A percentile compares a stretch with the other conserved stretches of the same genome.
These are phyloP conservation scores for Mastomys coucha DNA, from an alignment of 2,113 vertebrate species.

Conservation along the genomic window DNA sequence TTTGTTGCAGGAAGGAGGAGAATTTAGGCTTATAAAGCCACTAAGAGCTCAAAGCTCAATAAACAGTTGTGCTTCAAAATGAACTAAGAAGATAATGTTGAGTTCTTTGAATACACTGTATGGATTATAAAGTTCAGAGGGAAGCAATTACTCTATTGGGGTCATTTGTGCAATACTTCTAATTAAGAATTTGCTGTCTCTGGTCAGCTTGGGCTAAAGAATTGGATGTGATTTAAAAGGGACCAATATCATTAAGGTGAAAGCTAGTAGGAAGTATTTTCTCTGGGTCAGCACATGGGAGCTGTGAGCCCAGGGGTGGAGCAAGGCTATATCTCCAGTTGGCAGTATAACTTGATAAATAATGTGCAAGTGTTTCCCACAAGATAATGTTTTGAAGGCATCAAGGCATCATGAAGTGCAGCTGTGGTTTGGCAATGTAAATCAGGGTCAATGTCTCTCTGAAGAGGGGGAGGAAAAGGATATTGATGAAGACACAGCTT, in stretches of 20 bases:
- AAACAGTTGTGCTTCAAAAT: background rate
- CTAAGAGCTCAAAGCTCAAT: no score
- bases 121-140: background rate
- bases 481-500: background rate
- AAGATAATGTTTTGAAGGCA: background rate
- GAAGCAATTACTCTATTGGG: background rate
- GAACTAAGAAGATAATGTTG: background rate
- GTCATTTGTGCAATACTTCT: background rate
- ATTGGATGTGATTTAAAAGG: background rate
- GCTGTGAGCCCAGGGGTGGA: background rate
- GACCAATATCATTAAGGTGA: background rate
- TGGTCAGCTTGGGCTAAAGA: background rate
- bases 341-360: background rate
- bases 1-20: background rate
- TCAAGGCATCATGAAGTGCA: background rate
- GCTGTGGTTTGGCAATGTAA: background rate
- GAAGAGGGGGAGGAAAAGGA: background rate
- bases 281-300: background rate
- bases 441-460: background rate
- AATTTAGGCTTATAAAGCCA: background rate
- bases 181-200: background rate
- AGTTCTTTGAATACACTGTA: background rate
- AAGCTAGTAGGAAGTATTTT: background rate
- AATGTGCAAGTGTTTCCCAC: background rate
- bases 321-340: background rate